A percentile compares a stretch with the other conserved stretches of the same genome.
Conservation (phyloP, 2,797 vertebrate species). For the Rhynchonycteris naso region DNA sequence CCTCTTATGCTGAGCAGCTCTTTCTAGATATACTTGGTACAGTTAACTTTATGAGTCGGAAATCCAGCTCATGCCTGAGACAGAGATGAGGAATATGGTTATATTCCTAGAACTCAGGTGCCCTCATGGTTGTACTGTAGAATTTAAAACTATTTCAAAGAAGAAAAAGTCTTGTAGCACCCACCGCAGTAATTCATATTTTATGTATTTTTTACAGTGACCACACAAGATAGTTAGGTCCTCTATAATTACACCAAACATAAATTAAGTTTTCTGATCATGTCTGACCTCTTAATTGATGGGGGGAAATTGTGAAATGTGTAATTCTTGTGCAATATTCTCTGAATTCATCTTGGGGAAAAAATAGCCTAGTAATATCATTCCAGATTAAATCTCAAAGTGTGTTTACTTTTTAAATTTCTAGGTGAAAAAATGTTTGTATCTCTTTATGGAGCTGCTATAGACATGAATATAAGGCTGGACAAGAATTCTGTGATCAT, state of each 20-base stretch:
- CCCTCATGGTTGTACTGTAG: neutral
- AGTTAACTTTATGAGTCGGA: slow-evolving; percentile 41
- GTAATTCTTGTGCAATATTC: neutral
- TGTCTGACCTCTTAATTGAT: slow-evolving; percentile 12
- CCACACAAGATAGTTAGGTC: slow-evolving; percentile 32
- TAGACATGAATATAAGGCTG: slow-evolving; percentile 89
- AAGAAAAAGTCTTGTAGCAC: slow-evolving; percentile 5
- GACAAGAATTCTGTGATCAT: slow-evolving; percentile 85
- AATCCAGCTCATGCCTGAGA: neutral
- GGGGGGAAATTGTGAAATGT: neutral
- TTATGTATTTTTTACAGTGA: slow-evolving; percentile 28
- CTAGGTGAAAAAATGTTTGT: slow-evolving; percentile 91
- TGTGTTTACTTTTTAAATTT: slow-evolving; percentile 56
- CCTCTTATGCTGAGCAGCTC: neutral
- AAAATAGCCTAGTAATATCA: neutral
- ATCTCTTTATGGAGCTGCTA: slow-evolving; percentile 88
- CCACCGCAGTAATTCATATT: neutral
- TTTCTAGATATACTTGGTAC: neutral
- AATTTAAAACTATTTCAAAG: slow-evolving; percentile 17
- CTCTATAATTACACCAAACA: neutral
- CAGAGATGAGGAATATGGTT: neutral
- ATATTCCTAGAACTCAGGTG: neutral
- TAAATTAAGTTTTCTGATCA: slow-evolving; percentile 42
- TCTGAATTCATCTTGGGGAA: neutral
- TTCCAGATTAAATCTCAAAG: slow-evolving; percentile 50